phyloP scores from a whole-genome alignment of 2,113 vertebrate species.

The Colaptes auratus region DNA sequence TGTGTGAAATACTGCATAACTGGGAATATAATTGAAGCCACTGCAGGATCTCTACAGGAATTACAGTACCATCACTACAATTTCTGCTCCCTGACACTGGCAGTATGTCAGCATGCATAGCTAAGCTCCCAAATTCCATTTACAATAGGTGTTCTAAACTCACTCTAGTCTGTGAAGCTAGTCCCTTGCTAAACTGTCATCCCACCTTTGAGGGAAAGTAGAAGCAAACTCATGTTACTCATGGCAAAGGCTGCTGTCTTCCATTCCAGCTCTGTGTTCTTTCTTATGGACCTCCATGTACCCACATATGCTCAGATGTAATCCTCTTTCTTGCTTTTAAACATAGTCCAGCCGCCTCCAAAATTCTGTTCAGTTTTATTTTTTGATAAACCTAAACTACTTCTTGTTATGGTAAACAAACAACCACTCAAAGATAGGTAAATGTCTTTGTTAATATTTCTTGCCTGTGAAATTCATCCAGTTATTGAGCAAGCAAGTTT shows the following conservation, averaged over 20 bases:
- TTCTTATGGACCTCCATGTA: accelerated
- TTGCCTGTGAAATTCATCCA: background rate
- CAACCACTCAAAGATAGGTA: background rate
- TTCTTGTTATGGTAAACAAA: background rate
- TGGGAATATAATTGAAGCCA: background rate
- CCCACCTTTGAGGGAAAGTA: background rate
- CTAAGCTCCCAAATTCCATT: background rate
- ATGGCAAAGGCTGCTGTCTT: background rate
- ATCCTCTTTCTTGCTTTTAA: background rate
- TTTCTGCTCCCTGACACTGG: background rate
- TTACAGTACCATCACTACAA: background rate
- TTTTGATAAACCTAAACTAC: background rate
- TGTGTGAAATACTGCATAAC: too few species aligned
- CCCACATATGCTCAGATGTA: background rate
- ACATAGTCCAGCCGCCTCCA: background rate
- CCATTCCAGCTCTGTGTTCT: background rate
- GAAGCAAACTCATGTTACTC: background rate
- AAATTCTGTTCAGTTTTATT: background rate
- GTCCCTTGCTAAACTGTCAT: background rate
- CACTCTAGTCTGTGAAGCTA: background rate
- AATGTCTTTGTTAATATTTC: background rate
- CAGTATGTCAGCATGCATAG: background rate
- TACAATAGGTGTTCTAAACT: background rate
- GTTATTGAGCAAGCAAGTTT: background rate
- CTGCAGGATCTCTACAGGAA: background rate